Percentiles rank a stretch among this genome's conserved stretches.
Evolutionary conservation across 2,113 vertebrate genomes (phyloP).

Genomic region (Odocoileus hemionus): DNA sequence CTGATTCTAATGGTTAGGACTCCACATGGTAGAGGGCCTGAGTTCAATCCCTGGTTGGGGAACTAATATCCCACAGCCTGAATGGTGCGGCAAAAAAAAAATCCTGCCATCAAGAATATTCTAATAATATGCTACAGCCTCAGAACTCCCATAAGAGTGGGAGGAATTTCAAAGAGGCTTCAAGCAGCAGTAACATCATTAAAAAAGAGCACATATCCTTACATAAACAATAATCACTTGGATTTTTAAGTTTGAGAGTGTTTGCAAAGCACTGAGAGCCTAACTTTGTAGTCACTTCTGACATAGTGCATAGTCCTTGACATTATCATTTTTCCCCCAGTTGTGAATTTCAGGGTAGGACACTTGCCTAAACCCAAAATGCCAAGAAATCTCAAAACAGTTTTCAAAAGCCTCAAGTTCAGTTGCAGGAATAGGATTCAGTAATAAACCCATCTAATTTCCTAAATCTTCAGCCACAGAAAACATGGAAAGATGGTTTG

Average conservation of each 20-base stretch:
- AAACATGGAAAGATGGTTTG: conserved; percentile 65
- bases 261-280: conserved; percentile 7
- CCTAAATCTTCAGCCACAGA: conserved; percentile 57
- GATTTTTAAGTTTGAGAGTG: conserved; percentile 16
- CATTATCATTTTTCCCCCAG: neutral
- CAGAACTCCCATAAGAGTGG: neutral
- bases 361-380: neutral
- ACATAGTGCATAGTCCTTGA: neutral
- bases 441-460: conserved; percentile 39
- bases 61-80: neutral
- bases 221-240: neutral
- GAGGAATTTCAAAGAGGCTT: neutral
- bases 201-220: neutral
- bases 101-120: conserved; percentile 3
- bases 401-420: conserved; percentile 30
- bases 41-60: neutral
- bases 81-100: neutral
- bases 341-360: conserved; percentile 22
- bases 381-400: conserved; percentile 27
- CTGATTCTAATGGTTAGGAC: neutral
- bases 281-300: conserved; percentile 8
- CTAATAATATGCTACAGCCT: neutral
- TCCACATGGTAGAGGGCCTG: neutral
- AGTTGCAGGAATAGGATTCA: neutral
- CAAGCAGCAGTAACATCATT: neutral